Evolutionary conservation across 2,113 vertebrate genomes (phyloP), one percentile per base, ranked within the genome.

Genomic region (Rostratula benghalensis): DNA sequence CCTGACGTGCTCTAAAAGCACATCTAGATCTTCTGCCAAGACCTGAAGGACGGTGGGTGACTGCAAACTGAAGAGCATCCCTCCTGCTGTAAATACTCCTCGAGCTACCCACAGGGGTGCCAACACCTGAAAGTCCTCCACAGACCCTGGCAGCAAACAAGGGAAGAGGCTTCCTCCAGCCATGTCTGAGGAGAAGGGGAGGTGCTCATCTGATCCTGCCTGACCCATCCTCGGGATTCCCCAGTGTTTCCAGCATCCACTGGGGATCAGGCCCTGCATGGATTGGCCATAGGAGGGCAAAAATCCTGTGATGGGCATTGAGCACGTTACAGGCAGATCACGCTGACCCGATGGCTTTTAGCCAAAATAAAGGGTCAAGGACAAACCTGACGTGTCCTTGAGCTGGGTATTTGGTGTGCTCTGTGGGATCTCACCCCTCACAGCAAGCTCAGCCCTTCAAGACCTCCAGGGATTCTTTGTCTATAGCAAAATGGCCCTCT

Each of bases 391-490:
- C 23, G 10, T 19, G 27, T 12, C 27, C 24, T n/a, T 22, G 16
- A 33, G 4, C 31, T 51, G 1, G 4, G 23, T 25, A 24, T 28
- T 6, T 4, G 5, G 31, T 23, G 11, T 1, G 1, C 45, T 86
- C 75, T 74, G 39, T 15, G 39, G 27, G 23, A n/a, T 53, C 43
- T 45, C 15, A 35, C 37, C 37, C 27, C 18, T 73, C 81, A 24
- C 6, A 2, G 35, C 3, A 1, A 53, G 13, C 30, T 41, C 68
- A 73, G n/a, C 24, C 60, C 30, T 39, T 33, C 37, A 61, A 13
- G 21, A 48, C 19, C 53, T 61, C 60, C n/a, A n/a, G 33, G 16
- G 7, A 31, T 39, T 54, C 56, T 60, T 37, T 33, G 37, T 33
- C 45, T 46, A 31, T 31, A 60, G 46, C 33, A 80, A 80, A 74